phyloP scores from a whole-genome alignment of 2,888 invertebrate species.

The Netelia fuscicornis region DNA sequence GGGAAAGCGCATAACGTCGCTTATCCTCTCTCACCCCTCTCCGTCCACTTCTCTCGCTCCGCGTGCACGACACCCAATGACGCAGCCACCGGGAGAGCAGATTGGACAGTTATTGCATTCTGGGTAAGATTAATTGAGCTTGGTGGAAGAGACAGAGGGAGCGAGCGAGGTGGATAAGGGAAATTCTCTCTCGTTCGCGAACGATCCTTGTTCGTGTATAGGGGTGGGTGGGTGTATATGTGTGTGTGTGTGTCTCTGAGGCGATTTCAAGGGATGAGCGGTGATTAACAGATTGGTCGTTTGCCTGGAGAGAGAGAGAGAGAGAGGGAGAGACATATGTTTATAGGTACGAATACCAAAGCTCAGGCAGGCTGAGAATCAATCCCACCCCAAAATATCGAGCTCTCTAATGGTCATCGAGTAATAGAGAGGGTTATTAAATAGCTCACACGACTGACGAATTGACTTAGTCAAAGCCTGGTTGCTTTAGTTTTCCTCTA shows the following conservation, averaged over 20 bases:
- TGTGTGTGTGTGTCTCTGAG: conserved; percentile 73
- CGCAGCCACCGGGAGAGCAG: conserved; percentile 81
- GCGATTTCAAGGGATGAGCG: conserved; percentile 75
- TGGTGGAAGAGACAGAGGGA: conserved; percentile 37
- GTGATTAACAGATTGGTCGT: conserved; percentile 83
- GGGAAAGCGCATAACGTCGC: conserved; percentile 39
- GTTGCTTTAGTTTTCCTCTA: conserved; percentile 24
- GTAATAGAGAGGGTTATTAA: conserved; percentile 83
- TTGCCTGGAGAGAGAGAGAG: conserved; percentile 53
- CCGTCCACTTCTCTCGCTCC: conserved; percentile 26
- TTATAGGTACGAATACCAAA: conserved; percentile 13
- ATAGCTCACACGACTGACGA: conserved; percentile 71
- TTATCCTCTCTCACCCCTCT: not conserved
- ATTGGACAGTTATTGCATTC: conserved; percentile 85
- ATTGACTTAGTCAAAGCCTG: conserved; percentile 26
- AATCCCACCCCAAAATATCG: conserved; percentile 67
- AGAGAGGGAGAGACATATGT: conserved; percentile 34
- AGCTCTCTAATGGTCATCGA: conserved; percentile 77
- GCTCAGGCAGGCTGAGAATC: conserved; percentile 65
- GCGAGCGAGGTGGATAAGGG: conserved; percentile 41
- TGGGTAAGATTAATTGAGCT: conserved; percentile 84
- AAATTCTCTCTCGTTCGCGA: conserved; percentile 58
- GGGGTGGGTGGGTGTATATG: conserved; percentile 22
- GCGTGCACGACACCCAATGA: conserved; percentile 75
- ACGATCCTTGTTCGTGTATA: conserved; percentile 36